Percentiles rank a stretch among this genome's conserved stretches.
Evolutionary conservation across 1,140 invertebrate species (phyloP).

Genomic region (Leucophenga varia): DNA sequence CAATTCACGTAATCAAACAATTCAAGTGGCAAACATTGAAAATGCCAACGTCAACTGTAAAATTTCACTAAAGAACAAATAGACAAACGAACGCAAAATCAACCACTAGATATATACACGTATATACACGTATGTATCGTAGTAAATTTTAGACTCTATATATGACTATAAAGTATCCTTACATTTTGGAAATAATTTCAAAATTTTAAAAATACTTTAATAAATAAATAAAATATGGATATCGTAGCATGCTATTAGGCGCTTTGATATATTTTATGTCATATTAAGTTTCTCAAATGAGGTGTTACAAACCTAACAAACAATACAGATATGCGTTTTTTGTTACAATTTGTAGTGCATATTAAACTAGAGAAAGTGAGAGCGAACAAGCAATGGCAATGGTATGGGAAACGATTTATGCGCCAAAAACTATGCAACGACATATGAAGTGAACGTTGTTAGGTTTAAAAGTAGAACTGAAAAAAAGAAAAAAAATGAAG

Average conservation of each 20-base stretch:
- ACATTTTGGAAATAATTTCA: too few species aligned
- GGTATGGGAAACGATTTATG: constrained; percentile 50
- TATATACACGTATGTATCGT: constrained; percentile 4
- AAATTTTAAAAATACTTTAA: too few species aligned
- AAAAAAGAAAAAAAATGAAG: neutral
- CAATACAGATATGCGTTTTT: too few species aligned
- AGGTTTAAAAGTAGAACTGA: neutral
- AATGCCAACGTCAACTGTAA: constrained; percentile 54
- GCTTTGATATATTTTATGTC: too few species aligned
- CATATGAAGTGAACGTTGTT: constrained; percentile 28
- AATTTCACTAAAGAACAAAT: constrained; percentile 38
- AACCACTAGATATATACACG: constrained; percentile 9
- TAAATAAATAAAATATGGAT: too few species aligned
- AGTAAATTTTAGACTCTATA: too few species aligned
- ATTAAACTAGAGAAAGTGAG: too few species aligned
- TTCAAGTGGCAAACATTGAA: constrained; percentile 55
- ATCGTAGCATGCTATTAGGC: too few species aligned
- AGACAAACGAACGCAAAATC: constrained; percentile 15
- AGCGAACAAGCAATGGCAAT: constrained; percentile 26
- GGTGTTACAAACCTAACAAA: too few species aligned
- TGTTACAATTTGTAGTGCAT: too few species aligned
- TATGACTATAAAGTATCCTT: too few species aligned
- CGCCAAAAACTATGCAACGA: constrained; percentile 54
- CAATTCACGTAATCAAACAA: constrained; percentile 55
- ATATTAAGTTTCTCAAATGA: too few species aligned